Base-by-base conservation (phyloP, 2,888 invertebrate species). In the Drosophila cyrtoloma region DNA sequence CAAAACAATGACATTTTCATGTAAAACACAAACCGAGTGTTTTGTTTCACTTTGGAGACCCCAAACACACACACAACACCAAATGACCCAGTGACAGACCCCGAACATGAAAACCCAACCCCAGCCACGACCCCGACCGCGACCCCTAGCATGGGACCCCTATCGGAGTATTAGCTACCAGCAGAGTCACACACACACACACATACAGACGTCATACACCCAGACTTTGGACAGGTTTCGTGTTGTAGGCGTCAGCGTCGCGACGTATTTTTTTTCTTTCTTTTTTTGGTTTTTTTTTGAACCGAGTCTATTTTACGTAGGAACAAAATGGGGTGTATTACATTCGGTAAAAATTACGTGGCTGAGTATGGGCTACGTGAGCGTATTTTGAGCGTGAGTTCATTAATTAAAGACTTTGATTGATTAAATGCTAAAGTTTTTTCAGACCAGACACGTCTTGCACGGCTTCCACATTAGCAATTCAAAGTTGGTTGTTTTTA, bases 31-130 rank as follows among this genome's bases (percentile, higher is more conserved):
- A 50, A n/a, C 7, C 5, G 47, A n/a, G 9, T 12, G 10, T 65
- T 66, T 68, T 72, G 70, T 83, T 75, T 72, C 69, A 60, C 65
- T 67, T 69, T 71, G 77, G 62, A 35, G 33, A 35, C 33, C 14
- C 33, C 59, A 53, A 59, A 50, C 71, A 56, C 58, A 22, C 22
- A 52, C 47, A 47, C 47, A 16, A 26, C 47, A 9, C 16, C 5
- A 16, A 47, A 16, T 85, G 88, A 86, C 85, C 85, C 88, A 88
- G 63, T 85, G 80, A 73, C 77, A 69, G 62, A 57, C 42, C 50
- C 64, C 51, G 67, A 52, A 19, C 44, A 44, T 12, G 12, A 22
- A 44, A 12, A 22, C 12, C 22, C 22, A 44, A 44, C 12, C 37
- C n/a, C 66, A 28, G 53, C 14, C 33, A 35, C 35, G 37, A 61